A percentile compares a stretch with the other conserved stretches of the same genome.
phyloP scores from a whole-genome alignment of 2,113 vertebrate genomes.

The Cepphus grylle region DNA sequence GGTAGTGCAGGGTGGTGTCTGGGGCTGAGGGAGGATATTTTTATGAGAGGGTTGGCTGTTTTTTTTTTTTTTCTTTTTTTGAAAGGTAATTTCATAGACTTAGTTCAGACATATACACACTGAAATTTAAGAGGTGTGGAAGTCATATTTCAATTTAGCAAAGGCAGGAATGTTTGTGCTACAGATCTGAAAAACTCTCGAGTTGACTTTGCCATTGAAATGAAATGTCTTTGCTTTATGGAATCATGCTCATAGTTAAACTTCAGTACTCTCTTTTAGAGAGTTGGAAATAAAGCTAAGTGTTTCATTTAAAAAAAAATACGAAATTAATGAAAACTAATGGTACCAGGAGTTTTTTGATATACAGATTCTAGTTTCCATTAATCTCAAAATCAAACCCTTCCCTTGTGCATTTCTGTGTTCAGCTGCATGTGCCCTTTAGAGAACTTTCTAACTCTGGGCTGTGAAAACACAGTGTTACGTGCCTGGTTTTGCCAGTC shows the following conservation, averaged over 20 bases:
- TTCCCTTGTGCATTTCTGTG: neutral
- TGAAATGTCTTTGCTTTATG: neutral
- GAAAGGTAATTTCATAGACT: neutral
- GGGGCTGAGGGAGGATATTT: neutral
- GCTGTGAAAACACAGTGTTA: neutral
- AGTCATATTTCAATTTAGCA: neutral
- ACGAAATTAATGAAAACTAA: neutral
- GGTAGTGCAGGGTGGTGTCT: neutral
- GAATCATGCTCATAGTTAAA: neutral
- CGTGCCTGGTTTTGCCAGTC: neutral
- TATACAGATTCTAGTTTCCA: neutral
- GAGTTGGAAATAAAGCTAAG: neutral
- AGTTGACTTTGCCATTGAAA: neutral
- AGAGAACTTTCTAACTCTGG: neutral
- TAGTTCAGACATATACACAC: neutral
- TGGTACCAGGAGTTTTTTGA: neutral
- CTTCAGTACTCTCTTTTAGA: neutral
- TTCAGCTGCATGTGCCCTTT: neutral
- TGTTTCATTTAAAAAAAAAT: neutral
- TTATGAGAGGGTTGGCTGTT: neutral
- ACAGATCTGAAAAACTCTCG: neutral
- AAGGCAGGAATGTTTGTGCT: neutral
- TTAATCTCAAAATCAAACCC: neutral
- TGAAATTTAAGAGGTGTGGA: neutral
- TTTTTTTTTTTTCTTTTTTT: neutral